Evolutionary conservation across 2,113 vertebrate species (phyloP).

Genomic region (Sorex araneus): DNA sequence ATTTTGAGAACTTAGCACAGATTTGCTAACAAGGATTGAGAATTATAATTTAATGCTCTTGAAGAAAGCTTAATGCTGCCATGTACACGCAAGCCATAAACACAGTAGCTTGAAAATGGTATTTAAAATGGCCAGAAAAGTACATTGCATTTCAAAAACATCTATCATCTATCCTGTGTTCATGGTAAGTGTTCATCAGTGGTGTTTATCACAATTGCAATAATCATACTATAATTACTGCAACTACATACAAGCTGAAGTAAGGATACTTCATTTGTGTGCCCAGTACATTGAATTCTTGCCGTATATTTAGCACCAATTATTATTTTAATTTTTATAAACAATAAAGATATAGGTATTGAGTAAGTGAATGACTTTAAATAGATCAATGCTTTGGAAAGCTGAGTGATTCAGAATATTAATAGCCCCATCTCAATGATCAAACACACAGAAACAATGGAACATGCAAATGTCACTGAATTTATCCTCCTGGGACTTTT

Average conservation of each 20-base stretch:
- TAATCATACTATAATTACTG: background rate
- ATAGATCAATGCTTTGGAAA: background rate
- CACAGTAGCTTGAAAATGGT: background rate
- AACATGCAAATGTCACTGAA: constrained; percentile 63
- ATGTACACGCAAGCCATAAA: background rate
- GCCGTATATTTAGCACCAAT: accelerated
- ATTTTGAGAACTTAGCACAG: background rate
- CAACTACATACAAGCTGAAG: background rate
- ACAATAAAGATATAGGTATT: background rate
- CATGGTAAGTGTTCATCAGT: background rate
- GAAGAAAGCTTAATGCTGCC: accelerated
- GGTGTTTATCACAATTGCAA: background rate
- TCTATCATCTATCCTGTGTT: background rate
- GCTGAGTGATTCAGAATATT: background rate
- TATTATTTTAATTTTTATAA: background rate
- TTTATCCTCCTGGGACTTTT: constrained; percentile 68
- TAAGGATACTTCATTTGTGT: background rate
- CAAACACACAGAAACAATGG: background rate
- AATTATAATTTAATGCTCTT: background rate
- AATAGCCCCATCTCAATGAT: background rate
- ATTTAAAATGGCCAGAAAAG: background rate
- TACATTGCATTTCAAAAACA: background rate
- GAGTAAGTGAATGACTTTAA: background rate
- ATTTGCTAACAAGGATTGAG: background rate
- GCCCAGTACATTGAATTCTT: background rate